Evolutionary conservation across 2,113 vertebrate species (phyloP).

Genomic region (Octodon degus): DNA sequence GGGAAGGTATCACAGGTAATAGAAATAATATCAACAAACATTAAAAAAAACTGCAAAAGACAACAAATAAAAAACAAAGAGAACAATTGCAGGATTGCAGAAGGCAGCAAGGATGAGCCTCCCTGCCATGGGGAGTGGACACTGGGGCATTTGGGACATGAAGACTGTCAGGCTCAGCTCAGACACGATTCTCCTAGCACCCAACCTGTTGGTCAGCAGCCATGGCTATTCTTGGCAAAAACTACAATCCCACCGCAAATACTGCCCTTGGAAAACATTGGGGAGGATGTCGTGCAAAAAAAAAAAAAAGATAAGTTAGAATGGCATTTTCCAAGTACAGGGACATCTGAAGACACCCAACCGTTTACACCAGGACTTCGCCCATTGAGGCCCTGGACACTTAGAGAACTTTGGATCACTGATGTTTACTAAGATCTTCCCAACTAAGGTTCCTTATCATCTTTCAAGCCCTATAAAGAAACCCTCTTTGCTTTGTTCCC

Average conservation of each 20-base stretch:
- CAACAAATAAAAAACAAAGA: not conserved
- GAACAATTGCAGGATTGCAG: not conserved
- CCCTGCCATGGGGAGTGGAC: not conserved
- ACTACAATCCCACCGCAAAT: not conserved
- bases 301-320: not conserved
- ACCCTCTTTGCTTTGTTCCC: not conserved
- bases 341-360: not conserved
- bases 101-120: not conserved
- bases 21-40: not conserved
- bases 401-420: not conserved
- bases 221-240: not conserved
- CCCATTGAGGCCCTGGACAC: not conserved
- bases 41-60: not conserved
- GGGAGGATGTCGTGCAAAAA: not conserved
- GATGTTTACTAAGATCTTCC: not conserved
- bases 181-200: not conserved
- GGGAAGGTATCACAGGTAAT: not conserved
- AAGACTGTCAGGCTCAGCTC: not conserved
- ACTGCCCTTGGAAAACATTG: not conserved
- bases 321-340: not conserved
- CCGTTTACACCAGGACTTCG: not conserved
- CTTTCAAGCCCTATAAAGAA: not conserved
- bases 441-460: not conserved
- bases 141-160: not conserved
- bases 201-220: not conserved